phyloP scores from a whole-genome alignment of 2,797 vertebrate genomes.

The Craterocephalus amniculus region DNA sequence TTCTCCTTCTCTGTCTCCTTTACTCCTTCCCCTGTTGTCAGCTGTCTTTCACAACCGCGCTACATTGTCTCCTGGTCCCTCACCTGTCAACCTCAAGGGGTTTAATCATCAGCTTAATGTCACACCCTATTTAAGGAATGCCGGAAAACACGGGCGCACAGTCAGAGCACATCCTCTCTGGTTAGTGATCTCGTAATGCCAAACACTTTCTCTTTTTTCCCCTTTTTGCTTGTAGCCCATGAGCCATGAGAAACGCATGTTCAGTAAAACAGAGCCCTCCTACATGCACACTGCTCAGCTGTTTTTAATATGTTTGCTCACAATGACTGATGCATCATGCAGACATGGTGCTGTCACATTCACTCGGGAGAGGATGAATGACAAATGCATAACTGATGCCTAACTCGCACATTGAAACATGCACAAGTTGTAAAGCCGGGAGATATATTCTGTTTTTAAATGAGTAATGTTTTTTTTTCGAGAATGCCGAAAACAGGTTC shows the following conservation, averaged over 20 bases:
- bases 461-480: background rate
- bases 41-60: constrained; percentile 48
- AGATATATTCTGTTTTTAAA: background rate
- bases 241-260: constrained; percentile 28
- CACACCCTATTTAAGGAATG: constrained; percentile 54
- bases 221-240: constrained; percentile 7
- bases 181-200: constrained; percentile 13
- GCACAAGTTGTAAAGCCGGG: background rate
- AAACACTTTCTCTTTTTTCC: background rate
- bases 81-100: constrained; percentile 61
- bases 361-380: constrained; percentile 14
- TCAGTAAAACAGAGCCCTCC: constrained; percentile 13
- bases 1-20: constrained; percentile 40
- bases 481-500: background rate
- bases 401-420: constrained; percentile 7
- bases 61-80: constrained; percentile 41
- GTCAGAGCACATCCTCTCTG: constrained; percentile 7
- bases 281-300: constrained; percentile 14
- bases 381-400: constrained; percentile 13
- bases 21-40: constrained; percentile 30
- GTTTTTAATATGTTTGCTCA: constrained; percentile 23
- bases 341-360: background rate
- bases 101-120: constrained; percentile 72
- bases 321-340: constrained; percentile 5
- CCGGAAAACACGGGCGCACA: constrained; percentile 24